These are phyloP conservation scores for Thymelicus sylvestris DNA, from an alignment of 2,888 invertebrate species.

Conservation along the genomic window DNA sequence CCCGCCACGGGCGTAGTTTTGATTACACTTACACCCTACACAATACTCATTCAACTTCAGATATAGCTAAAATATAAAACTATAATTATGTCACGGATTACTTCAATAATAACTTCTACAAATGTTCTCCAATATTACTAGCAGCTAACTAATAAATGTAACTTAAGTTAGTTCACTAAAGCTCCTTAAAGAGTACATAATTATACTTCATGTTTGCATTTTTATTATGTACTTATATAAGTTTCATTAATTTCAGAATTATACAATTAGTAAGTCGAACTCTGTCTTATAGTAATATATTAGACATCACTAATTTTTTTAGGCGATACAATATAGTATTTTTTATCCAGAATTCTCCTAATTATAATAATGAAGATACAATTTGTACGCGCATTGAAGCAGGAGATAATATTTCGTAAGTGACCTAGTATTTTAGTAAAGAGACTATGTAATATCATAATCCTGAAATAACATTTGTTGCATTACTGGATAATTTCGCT, in stretches of 20 bases:
- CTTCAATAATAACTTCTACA: constrained; percentile 20
- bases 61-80: constrained; percentile 27
- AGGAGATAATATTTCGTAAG: too few relatives aligned
- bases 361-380: too few relatives aligned
- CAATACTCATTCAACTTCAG: background rate
- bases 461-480: too few relatives aligned
- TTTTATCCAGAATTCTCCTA: too few relatives aligned
- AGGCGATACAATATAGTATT: too few relatives aligned
- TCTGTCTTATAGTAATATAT: background rate
- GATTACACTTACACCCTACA: constrained; percentile 26
- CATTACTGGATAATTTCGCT: too few relatives aligned
- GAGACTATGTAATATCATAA: too few relatives aligned
- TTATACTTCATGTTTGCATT: background rate
- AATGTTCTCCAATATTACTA: constrained; percentile 22
- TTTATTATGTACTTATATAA: constrained; percentile 7
- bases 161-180: constrained; percentile 26
- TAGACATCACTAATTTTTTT: background rate
- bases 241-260: constrained; percentile 3
- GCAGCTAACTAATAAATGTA: constrained; percentile 24
- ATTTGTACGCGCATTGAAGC: too few relatives aligned
- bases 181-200: constrained; percentile 28
- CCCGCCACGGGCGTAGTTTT: constrained; percentile 9
- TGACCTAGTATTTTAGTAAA: too few relatives aligned
- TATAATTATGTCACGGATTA: constrained; percentile 25
- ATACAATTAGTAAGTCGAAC: background rate